A percentile compares a stretch with the other conserved stretches of the same genome.
Conservation (phyloP, 2,113 vertebrate genomes). For the Mus pahari region DNA sequence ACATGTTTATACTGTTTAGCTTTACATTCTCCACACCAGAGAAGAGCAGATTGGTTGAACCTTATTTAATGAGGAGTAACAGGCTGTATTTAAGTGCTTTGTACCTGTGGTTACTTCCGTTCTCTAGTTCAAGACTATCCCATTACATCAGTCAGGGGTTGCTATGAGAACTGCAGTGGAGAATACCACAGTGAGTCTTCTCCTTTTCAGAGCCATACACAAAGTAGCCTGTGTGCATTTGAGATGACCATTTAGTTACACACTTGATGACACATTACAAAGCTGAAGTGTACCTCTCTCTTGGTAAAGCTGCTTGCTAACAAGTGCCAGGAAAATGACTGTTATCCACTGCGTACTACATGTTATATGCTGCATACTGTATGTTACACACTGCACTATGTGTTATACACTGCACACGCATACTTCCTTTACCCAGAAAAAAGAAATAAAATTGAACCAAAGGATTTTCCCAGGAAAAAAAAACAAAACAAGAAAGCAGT, state of each 20-base stretch:
- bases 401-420: conserved; percentile 21
- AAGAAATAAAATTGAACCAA: conserved; percentile 74
- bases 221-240: conserved; percentile 58
- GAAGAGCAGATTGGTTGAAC: conserved; percentile 40
- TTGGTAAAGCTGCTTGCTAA: conserved; percentile 61
- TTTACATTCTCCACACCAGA: conserved; percentile 7
- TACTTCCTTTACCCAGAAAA: conserved; percentile 62
- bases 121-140: background rate
- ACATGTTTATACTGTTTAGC: background rate
- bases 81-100: conserved; percentile 53
- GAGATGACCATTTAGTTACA: conserved; percentile 36
- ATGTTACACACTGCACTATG: background rate
- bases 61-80: conserved; percentile 31
- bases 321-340: conserved; percentile 67
- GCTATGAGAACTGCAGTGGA: conserved; percentile 5
- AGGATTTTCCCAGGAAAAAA: conserved; percentile 57
- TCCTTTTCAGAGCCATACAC: conserved; percentile 43
- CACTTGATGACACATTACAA: conserved; percentile 54
- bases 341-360: background rate
- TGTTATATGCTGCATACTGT: background rate
- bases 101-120: conserved; percentile 58
- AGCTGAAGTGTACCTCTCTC: conserved; percentile 57
- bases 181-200: conserved; percentile 11
- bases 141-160: background rate
- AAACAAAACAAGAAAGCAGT: conserved; percentile 47